phyloP scores from a whole-genome alignment of 2,113 vertebrate genomes.

The Gymnorhina tibicen region DNA sequence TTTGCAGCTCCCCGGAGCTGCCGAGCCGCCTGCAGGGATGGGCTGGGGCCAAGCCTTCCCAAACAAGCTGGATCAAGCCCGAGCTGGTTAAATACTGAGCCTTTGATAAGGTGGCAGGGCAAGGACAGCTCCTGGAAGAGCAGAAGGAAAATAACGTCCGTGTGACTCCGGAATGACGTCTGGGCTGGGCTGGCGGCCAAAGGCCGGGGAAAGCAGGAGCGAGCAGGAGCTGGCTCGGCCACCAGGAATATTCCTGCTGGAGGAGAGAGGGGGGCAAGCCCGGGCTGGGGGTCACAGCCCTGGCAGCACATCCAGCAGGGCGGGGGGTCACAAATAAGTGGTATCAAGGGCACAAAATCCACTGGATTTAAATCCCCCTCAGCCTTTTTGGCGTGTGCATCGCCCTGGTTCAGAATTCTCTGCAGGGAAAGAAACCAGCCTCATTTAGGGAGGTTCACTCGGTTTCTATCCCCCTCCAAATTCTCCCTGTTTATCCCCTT shows the following conservation, averaged over 20 bases:
- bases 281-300: neutral
- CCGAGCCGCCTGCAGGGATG: neutral
- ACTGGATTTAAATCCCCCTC: neutral
- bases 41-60: neutral
- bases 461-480: neutral
- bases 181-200: neutral
- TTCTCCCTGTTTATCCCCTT: neutral
- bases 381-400: neutral
- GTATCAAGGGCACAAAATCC: neutral
- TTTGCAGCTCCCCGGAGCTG: neutral
- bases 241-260: neutral
- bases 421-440: neutral
- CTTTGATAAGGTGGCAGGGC: slow-evolving; percentile 9
- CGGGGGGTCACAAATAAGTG: neutral
- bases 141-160: neutral
- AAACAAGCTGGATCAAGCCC: neutral
- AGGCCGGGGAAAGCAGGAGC: neutral
- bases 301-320: neutral
- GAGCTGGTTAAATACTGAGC: neutral
- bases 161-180: neutral
- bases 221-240: neutral
- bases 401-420: neutral
- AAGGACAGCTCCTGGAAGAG: slow-evolving; percentile 19
- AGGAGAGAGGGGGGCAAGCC: neutral
- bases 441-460: neutral